A percentile compares a stretch with the other conserved stretches of the same genome.
Evolutionary conservation across 2,888 invertebrate genomes (phyloP).

Genomic region (Rotaria socialis): DNA sequence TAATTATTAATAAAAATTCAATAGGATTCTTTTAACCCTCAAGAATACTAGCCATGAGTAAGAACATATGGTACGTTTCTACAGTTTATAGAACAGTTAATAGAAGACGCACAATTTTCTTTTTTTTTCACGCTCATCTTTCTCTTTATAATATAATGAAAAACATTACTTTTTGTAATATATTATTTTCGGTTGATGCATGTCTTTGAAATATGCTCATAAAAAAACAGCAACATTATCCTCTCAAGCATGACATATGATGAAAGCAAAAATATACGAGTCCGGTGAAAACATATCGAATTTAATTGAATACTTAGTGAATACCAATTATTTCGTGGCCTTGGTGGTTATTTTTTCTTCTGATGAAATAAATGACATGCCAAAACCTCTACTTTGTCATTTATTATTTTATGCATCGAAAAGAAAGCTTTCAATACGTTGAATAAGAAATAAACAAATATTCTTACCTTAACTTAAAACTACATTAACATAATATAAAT

Average conservation of each 20-base stretch:
- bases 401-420: not conserved
- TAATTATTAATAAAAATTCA: no score
- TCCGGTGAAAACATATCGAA: not conserved
- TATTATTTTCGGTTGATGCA: not conserved
- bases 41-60: no score
- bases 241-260: not conserved
- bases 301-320: not conserved
- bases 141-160: not conserved
- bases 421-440: not conserved
- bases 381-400: not conserved
- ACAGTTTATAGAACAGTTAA: no score
- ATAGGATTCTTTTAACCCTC: no score
- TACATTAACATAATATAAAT: not conserved
- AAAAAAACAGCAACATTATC: not conserved
- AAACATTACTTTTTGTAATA: not conserved
- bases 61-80: no score
- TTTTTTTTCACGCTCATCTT: no score
- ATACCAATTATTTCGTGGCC: not conserved
- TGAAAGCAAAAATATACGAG: not conserved
- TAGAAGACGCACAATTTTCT: no score
- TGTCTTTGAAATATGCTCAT: no score
- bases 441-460: not conserved
- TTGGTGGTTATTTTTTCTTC: not conserved
- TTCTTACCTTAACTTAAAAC: not conserved
- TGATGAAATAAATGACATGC: not conserved